phyloP scores from a whole-genome alignment of 2,888 invertebrate genomes.

The Lucinisca nassula region DNA sequence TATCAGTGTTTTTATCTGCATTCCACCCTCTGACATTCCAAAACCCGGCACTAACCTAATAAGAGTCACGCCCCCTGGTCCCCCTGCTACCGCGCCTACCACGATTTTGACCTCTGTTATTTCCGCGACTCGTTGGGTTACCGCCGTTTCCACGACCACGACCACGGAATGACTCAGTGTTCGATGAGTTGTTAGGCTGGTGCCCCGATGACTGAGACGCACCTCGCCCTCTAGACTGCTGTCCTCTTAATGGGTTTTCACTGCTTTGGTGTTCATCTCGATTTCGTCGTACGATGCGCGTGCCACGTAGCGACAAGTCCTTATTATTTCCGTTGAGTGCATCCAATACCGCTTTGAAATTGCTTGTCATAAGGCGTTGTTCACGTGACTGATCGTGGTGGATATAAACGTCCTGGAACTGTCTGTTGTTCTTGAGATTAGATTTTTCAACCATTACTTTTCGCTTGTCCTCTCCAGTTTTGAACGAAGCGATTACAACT shows the following conservation, averaged over 20 bases:
- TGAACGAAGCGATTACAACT: background rate
- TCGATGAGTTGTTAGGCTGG: background rate
- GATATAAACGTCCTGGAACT: background rate
- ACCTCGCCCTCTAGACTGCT: background rate
- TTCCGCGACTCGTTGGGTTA: background rate
- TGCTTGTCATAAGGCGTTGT: background rate
- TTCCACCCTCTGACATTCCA: constrained; percentile 4
- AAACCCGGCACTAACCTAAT: constrained; percentile 11
- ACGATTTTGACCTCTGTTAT: background rate
- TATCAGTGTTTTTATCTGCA: background rate
- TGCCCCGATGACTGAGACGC: background rate
- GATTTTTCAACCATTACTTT: background rate
- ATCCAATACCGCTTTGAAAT: background rate
- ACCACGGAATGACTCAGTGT: background rate
- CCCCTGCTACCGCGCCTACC: background rate
- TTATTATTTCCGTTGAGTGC: background rate
- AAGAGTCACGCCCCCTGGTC: background rate
- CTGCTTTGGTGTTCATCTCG: background rate
- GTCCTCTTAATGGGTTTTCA: background rate
- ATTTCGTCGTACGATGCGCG: background rate
- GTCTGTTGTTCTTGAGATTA: background rate
- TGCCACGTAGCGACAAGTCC: background rate
- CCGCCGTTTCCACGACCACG: background rate
- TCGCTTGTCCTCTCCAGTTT: background rate
- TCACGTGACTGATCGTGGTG: background rate